Percentiles rank a stretch among this genome's conserved stretches.
Evolutionary conservation across 2,797 vertebrate species (phyloP).

Genomic region (Lacerta bilineata): DNA sequence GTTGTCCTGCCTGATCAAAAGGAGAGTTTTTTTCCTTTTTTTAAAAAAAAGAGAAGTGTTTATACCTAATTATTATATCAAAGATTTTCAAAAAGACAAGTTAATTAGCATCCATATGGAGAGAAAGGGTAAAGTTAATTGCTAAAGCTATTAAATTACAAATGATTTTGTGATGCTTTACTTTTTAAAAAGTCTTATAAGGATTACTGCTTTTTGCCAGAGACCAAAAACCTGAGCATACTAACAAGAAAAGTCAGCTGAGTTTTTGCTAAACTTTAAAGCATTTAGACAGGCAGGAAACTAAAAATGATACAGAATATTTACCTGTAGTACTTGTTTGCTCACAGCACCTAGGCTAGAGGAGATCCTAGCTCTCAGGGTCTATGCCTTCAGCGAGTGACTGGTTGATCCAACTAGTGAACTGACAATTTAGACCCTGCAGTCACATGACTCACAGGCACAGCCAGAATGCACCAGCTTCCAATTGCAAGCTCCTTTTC

Average conservation of each 20-base stretch:
- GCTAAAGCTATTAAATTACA: fast-evolving
- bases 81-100: neutral
- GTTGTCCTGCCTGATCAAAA: neutral
- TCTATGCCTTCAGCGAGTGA: conserved; percentile 23
- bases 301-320: neutral
- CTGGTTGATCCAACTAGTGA: conserved; percentile 28
- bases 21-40: neutral
- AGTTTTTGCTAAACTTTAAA: conserved; percentile 14
- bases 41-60: neutral
- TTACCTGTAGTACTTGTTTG: conserved; percentile 23
- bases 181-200: neutral
- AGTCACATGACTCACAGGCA: conserved; percentile 38
- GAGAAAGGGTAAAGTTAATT: neutral
- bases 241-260: neutral
- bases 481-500: conserved; percentile 37
- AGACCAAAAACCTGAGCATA: neutral
- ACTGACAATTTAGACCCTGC: conserved; percentile 33
- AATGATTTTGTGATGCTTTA: neutral
- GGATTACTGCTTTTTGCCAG: neutral
- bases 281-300: neutral
- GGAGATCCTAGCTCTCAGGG: conserved; percentile 1
- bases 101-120: neutral
- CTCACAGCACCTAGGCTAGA: neutral
- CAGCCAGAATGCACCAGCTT: conserved; percentile 9
- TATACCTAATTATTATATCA: neutral